Evolutionary conservation across 2,113 vertebrate genomes (phyloP).

Genomic region (Zonotrichia leucophrys): DNA sequence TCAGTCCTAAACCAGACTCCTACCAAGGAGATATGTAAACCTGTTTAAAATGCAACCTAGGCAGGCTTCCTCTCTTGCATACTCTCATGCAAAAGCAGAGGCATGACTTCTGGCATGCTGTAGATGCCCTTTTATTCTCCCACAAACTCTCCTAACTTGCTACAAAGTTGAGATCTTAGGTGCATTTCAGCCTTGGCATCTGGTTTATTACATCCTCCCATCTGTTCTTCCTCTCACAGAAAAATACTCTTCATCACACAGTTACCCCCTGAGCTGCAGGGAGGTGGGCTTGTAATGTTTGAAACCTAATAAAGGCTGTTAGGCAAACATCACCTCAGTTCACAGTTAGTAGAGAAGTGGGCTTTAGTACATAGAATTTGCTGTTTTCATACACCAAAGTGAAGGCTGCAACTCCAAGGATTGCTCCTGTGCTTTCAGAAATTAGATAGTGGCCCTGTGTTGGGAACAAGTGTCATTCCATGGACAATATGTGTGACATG

Average conservation of each 20-base stretch:
- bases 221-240: background rate
- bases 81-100: background rate
- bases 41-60: background rate
- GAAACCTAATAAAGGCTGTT: background rate
- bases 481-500: background rate
- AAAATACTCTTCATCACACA: background rate
- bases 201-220: background rate
- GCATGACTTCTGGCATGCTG: background rate
- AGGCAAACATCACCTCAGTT: background rate
- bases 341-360: background rate
- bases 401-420: background rate
- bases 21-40: background rate
- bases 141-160: background rate
- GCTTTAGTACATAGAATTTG: background rate
- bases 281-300: background rate
- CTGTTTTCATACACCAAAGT: background rate
- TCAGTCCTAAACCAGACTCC: background rate
- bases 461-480: background rate
- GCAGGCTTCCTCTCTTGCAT: background rate
- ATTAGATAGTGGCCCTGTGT: background rate
- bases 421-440: background rate
- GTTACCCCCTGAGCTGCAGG: background rate
- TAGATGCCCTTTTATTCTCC: background rate
- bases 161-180: background rate
- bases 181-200: background rate